These are phyloP conservation scores for Nyctereutes procyonoides DNA, from an alignment of 2,113 vertebrate genomes.

Conservation along the genomic window DNA sequence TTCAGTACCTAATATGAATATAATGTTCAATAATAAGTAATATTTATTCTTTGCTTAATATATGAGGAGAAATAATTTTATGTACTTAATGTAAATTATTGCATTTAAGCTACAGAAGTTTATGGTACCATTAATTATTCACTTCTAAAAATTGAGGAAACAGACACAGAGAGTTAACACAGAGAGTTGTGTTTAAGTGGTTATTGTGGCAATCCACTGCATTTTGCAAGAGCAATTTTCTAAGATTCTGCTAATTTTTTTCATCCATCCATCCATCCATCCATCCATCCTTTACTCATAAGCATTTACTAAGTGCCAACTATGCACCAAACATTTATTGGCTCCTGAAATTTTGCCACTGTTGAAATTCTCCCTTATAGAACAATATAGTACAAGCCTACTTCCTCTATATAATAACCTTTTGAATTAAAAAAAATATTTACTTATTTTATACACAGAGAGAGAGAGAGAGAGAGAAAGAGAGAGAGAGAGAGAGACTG, in stretches of 20 bases:
- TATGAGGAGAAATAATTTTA: neutral
- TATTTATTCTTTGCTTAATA: neutral
- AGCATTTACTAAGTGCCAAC: neutral
- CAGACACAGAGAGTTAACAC: neutral
- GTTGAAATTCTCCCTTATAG: neutral
- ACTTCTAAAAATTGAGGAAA: neutral
- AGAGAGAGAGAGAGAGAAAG: too few relatives aligned
- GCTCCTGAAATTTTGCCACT: neutral
- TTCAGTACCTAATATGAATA: neutral
- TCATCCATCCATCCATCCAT: neutral
- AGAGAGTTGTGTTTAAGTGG: neutral
- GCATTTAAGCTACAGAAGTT: neutral
- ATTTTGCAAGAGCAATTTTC: neutral
- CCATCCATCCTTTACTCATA: neutral
- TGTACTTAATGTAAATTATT: neutral
- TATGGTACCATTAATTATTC: neutral
- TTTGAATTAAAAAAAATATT: neutral
- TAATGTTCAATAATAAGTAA: neutral
- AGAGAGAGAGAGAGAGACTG: too few relatives aligned
- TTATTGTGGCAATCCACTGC: neutral
- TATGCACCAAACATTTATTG: neutral
- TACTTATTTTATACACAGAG: too few relatives aligned
- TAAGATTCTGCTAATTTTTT: neutral
- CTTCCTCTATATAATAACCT: neutral
- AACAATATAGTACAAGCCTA: neutral